These are phyloP conservation scores for Mimachlamys varia DNA, from an alignment of 2,888 invertebrate genomes.

Conservation along the genomic window DNA sequence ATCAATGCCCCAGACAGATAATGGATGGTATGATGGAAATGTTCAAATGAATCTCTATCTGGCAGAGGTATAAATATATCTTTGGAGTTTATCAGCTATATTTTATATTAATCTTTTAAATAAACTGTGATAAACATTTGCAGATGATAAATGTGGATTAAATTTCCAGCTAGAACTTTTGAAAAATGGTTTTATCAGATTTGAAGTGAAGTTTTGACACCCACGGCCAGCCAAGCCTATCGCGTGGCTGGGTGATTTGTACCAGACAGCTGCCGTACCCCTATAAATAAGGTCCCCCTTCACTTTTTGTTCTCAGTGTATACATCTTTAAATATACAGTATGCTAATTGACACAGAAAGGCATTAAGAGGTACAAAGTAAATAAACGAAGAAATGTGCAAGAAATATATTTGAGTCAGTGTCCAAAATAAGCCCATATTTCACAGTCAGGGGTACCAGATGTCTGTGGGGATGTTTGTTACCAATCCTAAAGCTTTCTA, in stretches of 20 bases:
- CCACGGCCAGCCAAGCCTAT: not conserved
- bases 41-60: not conserved
- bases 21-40: not conserved
- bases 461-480: not conserved
- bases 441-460: not conserved
- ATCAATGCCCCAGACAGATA: conserved; percentile 10
- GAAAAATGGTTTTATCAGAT: conserved; percentile 24
- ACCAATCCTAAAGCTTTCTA: not conserved
- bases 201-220: not conserved
- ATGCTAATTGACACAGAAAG: conserved; percentile 10
- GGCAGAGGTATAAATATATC: conserved; percentile 10
- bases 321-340: not conserved
- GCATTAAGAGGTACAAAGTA: not conserved
- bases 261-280: not conserved
- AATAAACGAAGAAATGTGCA: not conserved
- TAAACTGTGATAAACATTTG: not conserved
- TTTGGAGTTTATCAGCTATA: not conserved
- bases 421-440: not conserved
- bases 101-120: not conserved
- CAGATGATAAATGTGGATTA: conserved; percentile 1
- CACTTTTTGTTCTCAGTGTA: not conserved
- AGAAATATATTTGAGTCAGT: not conserved
- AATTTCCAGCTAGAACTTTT: not conserved
- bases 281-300: not conserved
- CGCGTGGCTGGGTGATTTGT: not conserved